Conservation (phyloP, 1,140 invertebrate genomes). For the Bombus haemorrhoidalis region DNA sequence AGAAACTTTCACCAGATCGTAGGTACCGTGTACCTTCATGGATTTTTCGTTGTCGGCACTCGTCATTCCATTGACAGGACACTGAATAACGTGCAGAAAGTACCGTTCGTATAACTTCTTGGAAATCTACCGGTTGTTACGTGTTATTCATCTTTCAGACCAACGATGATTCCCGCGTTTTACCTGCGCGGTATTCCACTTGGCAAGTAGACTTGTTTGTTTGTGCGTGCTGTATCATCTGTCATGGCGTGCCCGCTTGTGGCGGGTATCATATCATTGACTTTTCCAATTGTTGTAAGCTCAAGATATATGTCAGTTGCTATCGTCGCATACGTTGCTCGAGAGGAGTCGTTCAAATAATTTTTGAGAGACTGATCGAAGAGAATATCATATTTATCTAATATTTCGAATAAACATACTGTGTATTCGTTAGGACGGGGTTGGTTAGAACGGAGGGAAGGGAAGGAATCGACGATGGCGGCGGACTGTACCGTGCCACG, state of each 20-base stretch:
- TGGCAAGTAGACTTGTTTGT: conserved; percentile 70
- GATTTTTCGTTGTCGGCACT: conserved; percentile 52
- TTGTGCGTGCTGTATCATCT: conserved; percentile 72
- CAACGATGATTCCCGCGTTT: conserved; percentile 49
- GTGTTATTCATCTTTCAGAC: conserved; percentile 1
- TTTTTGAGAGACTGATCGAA: neutral
- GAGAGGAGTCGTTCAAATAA: neutral
- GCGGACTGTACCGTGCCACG: conserved; percentile 74
- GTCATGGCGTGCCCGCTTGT: conserved; percentile 73
- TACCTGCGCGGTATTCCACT: conserved; percentile 49
- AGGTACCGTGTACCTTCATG: conserved; percentile 27
- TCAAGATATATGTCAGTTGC: conserved; percentile 21
- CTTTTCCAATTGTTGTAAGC: conserved; percentile 23
- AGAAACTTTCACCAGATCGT: conserved; percentile 63
- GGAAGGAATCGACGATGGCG: conserved; percentile 74
- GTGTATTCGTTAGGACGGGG: conserved; percentile 23
- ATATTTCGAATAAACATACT: conserved; percentile 15
- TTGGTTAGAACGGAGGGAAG: conserved; percentile 54
- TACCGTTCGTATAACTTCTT: neutral
- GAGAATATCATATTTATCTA: neutral
- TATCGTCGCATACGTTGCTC: neutral
- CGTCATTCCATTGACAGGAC: conserved; percentile 24
- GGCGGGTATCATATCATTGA: conserved; percentile 52
- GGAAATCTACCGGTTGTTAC: neutral
- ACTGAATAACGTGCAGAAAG: neutral